Conservation (phyloP, 2,888 invertebrate genomes). For the Boloria euphrosyne region DNA sequence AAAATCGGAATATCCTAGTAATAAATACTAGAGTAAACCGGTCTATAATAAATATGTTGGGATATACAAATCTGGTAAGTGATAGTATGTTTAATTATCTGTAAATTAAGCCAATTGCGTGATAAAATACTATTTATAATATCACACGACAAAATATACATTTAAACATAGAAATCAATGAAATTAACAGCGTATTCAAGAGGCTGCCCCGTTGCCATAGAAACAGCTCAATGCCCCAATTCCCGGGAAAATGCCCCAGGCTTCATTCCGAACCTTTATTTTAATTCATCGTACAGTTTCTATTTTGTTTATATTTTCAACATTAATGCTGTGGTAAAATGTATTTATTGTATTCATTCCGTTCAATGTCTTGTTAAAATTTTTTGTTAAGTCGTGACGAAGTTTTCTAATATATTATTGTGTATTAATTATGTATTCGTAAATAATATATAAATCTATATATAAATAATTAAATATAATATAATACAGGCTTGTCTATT, state of each 20-base stretch:
- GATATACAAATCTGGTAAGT: too few relatives aligned
- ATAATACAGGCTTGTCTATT: too few relatives aligned
- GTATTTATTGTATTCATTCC: too few relatives aligned
- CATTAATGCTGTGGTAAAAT: background rate
- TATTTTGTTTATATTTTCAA: slow-evolving; percentile 7
- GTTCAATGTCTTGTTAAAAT: too few relatives aligned
- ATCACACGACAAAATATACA: slow-evolving; percentile 1
- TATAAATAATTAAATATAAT: too few relatives aligned
- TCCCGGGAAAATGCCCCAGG: slow-evolving; percentile 46
- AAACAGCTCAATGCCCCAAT: slow-evolving; percentile 60
- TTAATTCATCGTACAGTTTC: slow-evolving; percentile 20
- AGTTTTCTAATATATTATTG: too few relatives aligned
- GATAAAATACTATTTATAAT: background rate
- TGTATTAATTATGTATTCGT: too few relatives aligned
- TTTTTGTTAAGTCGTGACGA: too few relatives aligned
- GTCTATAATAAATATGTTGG: too few relatives aligned
- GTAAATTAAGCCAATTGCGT: background rate
- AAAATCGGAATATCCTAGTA: too few relatives aligned
- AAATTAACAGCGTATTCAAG: slow-evolving; percentile 31
- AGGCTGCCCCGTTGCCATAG: slow-evolving; percentile 41
- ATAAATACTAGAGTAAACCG: too few relatives aligned
- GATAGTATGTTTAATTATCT: background rate
- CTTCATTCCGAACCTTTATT: slow-evolving; percentile 48
- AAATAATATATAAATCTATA: too few relatives aligned
- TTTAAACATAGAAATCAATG: slow-evolving; percentile 24